Evolutionary conservation across 2,797 vertebrate species (phyloP).

Genomic region (Artibeus jamaicensis): DNA sequence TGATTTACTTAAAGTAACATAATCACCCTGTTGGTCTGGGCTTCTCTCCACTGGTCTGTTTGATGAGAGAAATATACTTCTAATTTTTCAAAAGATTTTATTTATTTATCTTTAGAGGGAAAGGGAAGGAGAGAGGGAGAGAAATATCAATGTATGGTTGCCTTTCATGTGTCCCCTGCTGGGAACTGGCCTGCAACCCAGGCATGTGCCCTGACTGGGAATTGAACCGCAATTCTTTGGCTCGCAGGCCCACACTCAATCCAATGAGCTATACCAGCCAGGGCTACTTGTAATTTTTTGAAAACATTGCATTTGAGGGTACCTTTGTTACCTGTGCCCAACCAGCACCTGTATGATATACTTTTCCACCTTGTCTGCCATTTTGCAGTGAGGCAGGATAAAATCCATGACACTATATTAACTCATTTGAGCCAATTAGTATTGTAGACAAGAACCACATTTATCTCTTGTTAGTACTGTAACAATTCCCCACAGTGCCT

Average conservation of each 20-base stretch:
- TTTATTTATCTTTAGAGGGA: too few relatives aligned
- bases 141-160: too few relatives aligned
- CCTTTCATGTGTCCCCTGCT: too few relatives aligned
- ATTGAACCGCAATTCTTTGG: too few relatives aligned
- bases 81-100: background rate
- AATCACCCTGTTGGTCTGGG: background rate
- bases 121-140: too few relatives aligned
- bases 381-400: background rate
- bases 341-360: background rate
- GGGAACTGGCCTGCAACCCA: too few relatives aligned
- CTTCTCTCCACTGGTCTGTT: background rate
- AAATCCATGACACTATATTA: background rate
- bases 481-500: background rate
- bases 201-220: too few relatives aligned
- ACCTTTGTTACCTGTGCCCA: background rate
- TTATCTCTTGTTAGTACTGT: background rate
- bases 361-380: background rate
- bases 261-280: too few relatives aligned
- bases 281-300: background rate
- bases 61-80: background rate
- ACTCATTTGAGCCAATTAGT: background rate
- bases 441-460: background rate
- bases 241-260: too few relatives aligned
- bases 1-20: background rate
- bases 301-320: background rate